phyloP scores from a whole-genome alignment of 1,140 invertebrate genomes.

The Ceratoteleas bidentatus region DNA sequence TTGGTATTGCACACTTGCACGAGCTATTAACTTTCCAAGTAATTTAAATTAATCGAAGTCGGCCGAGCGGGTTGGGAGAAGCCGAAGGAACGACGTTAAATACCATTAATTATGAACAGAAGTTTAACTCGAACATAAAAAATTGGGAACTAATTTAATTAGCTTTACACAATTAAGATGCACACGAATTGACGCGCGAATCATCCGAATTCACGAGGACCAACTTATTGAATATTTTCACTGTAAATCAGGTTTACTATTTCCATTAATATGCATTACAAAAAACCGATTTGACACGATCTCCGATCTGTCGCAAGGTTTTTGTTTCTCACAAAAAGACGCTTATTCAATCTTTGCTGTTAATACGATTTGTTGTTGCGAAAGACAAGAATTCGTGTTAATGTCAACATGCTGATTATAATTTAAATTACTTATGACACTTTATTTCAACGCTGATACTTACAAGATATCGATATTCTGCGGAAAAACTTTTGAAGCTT shows the following conservation, averaged over 20 bases:
- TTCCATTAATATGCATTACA: conserved; percentile 43
- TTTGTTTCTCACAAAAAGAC: neutral
- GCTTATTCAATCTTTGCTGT: neutral
- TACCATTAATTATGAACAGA: conserved; percentile 13
- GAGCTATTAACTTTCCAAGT: conserved; percentile 16
- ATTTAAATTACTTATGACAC: no score
- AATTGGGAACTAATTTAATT: conserved; percentile 30
- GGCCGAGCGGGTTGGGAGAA: neutral
- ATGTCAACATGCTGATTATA: no score
- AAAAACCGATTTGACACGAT: conserved; percentile 30
- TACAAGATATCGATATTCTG: neutral
- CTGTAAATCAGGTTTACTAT: conserved; percentile 22
- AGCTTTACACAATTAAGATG: conserved; percentile 18
- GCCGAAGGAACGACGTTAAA: neutral
- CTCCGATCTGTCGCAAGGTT: conserved; percentile 1
- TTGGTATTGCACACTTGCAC: conserved; percentile 24
- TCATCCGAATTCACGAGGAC: conserved; percentile 12
- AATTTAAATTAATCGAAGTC: conserved; percentile 25
- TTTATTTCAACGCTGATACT: no score
- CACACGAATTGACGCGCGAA: neutral
- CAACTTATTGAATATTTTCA: conserved; percentile 16
- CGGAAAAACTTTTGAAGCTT: neutral
- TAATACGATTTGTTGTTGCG: neutral
- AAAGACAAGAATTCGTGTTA: neutral
- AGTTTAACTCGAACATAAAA: conserved; percentile 29